Percentiles rank a stretch among this genome's conserved stretches.
These are phyloP conservation scores for Tenodera sinensis DNA, from an alignment of 2,888 invertebrate species.

Conservation along the genomic window DNA sequence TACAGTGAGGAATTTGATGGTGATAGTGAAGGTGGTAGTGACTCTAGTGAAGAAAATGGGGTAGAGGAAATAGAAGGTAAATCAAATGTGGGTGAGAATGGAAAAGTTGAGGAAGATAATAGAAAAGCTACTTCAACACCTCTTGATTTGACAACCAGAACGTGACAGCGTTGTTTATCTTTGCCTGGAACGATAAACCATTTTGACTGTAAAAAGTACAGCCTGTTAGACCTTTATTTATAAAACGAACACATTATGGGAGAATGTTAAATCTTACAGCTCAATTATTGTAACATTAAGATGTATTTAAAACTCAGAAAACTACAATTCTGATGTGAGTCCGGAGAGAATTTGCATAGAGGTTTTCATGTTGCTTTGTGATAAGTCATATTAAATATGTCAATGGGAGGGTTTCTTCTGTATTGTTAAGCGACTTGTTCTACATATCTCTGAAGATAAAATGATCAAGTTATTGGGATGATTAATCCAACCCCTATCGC, in stretches of 20 bases:
- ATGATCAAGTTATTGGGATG: too few species aligned
- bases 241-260: neutral
- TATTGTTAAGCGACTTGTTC: too few species aligned
- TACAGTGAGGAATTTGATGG: conserved; percentile 47
- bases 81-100: conserved; percentile 48
- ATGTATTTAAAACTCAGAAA: neutral
- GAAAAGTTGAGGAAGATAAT: neutral
- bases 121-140: conserved; percentile 19
- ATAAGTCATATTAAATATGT: too few species aligned
- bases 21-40: conserved; percentile 43
- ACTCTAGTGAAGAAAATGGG: neutral
- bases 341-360: too few species aligned
- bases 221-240: neutral
- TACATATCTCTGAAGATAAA: too few species aligned
- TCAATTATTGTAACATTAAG: neutral
- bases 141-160: conserved; percentile 25
- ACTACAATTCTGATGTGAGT: too few species aligned
- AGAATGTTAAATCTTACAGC: neutral
- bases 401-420: too few species aligned
- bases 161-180: conserved; percentile 7
- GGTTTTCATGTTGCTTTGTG: too few species aligned
- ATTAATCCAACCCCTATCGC: too few species aligned
- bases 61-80: neutral
- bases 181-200: too few species aligned
- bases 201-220: neutral